Evolutionary conservation across 2,888 invertebrate genomes (phyloP), one percentile per base, ranked within the genome.

Genomic region (Hipparchia semele): DNA sequence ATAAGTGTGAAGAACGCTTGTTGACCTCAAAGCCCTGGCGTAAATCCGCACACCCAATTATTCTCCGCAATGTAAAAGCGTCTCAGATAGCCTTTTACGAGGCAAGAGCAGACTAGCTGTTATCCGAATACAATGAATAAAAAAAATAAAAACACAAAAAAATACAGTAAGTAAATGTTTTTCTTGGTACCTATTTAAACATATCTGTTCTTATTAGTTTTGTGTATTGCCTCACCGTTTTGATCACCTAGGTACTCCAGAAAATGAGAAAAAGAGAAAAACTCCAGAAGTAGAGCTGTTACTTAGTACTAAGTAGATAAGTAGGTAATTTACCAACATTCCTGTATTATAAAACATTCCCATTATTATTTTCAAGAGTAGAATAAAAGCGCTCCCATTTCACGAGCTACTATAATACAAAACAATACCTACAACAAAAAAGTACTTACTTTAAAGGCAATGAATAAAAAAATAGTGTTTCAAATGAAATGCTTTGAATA

Each of bases 351-450:
- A 59, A 72, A 75, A 75, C 71, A 75, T 73, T 73, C 69, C 71
- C 73, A 68, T 73, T 73, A 68, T 73, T 73, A 75, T 71, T 75
- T 68, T 75, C 59, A 69, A 71, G 73, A 68, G 68, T 66, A 66
- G 65, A 71, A 71, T 71, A 64, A 71, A 60, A 66, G 53, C 51
- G 71, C 53, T 71, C n/a, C 64, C 71, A 70, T 75, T 75, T 71
- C 70, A 72, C 71, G 62, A 72, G 72, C 66, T 70, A 73, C 69
- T 68, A 72, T 70, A 73, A 73, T 64, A 69, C 13, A 68, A 73
- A 61, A 75, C 71, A 73, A 75, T 73, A 69, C 23, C 23, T 0
- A 23, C 65, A 69, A 70, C 53, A 53, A 51, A 62, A 62, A 62
- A 46, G 65, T 33, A 64, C 3, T 8, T 65, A 65, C 33, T 65